These are phyloP conservation scores for Sebastiscus tertius DNA, from an alignment of 2,797 vertebrate genomes.

Conservation along the genomic window DNA sequence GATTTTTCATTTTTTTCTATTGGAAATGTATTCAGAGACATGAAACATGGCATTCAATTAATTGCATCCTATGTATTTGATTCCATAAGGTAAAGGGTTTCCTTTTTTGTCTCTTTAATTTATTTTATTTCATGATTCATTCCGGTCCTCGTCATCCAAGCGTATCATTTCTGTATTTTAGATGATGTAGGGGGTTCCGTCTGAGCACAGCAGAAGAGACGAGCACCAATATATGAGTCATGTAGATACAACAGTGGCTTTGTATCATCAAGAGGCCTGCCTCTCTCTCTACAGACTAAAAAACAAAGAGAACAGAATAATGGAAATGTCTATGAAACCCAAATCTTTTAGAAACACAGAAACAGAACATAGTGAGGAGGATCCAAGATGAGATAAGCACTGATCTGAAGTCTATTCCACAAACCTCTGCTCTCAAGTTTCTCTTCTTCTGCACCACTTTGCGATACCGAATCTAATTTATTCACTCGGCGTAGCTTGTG, in stretches of 20 bases:
- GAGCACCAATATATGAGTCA: constrained; percentile 19
- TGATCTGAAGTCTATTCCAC: constrained; percentile 56
- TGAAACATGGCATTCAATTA: not conserved
- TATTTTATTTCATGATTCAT: constrained; percentile 9
- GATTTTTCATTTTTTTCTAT: not conserved
- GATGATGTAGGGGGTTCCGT: not conserved
- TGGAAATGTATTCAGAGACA: not conserved
- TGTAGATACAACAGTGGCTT: constrained; percentile 25
- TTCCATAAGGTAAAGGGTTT: not conserved
- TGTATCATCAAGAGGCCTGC: constrained; percentile 33
- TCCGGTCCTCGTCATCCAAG: not conserved
- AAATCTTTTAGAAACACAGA: constrained; percentile 36
- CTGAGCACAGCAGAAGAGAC: not conserved
- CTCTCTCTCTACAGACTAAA: constrained; percentile 45
- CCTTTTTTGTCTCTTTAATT: not conserved
- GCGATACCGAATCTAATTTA: constrained; percentile 61
- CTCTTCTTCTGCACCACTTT: constrained; percentile 23
- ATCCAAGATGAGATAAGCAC: constrained; percentile 31
- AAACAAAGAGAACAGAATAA: constrained; percentile 40
- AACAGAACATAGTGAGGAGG: constrained; percentile 16
- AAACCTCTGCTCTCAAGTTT: constrained; percentile 40
- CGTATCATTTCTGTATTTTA: not conserved
- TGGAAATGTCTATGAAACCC: constrained; percentile 23
- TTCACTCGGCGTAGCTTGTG: constrained; percentile 40
- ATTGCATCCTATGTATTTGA: not conserved